A percentile compares a stretch with the other conserved stretches of the same genome.
phyloP scores from a whole-genome alignment of 2,113 vertebrate species.

The Cardinalis cardinalis region DNA sequence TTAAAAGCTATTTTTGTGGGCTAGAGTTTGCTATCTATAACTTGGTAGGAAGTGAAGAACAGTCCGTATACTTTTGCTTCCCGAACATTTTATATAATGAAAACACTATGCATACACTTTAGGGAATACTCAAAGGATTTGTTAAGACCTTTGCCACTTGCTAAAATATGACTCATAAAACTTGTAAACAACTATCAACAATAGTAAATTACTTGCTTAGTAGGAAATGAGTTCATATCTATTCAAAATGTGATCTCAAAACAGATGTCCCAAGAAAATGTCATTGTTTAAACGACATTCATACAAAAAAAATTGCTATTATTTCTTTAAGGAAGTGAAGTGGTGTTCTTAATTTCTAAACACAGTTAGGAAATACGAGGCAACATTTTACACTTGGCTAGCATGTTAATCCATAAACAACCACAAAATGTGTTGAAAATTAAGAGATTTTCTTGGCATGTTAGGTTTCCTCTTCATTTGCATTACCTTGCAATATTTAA shows the following conservation, averaged over 20 bases:
- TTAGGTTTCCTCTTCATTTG: constrained; percentile 26
- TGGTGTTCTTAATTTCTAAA: constrained; percentile 68
- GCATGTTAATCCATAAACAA: constrained; percentile 48
- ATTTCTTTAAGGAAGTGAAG: constrained; percentile 82
- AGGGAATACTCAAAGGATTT: constrained; percentile 73
- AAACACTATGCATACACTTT: constrained; percentile 61
- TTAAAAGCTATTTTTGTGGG: constrained; percentile 56
- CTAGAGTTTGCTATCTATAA: constrained; percentile 17
- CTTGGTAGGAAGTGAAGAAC: constrained; percentile 62
- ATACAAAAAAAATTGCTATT: constrained; percentile 66
- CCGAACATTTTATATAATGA: constrained; percentile 66
- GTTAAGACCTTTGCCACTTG: constrained; percentile 77
- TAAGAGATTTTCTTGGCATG: constrained; percentile 19
- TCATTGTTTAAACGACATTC: constrained; percentile 80
- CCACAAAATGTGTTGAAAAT: constrained; percentile 57
- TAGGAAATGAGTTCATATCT: constrained; percentile 88
- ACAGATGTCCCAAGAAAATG: constrained; percentile 87
- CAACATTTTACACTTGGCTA: constrained; percentile 50
- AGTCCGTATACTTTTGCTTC: constrained; percentile 55
- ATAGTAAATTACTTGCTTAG: constrained; percentile 79
- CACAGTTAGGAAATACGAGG: constrained; percentile 54
- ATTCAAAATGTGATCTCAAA: constrained; percentile 83
- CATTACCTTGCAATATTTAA: constrained; percentile 36
- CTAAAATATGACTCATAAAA: constrained; percentile 77
- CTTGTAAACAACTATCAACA: constrained; percentile 85